A percentile compares a stretch with the other conserved stretches of the same genome.
Evolutionary conservation across 2,888 invertebrate species (phyloP).

Genomic region (Galerucella nymphaeae): DNA sequence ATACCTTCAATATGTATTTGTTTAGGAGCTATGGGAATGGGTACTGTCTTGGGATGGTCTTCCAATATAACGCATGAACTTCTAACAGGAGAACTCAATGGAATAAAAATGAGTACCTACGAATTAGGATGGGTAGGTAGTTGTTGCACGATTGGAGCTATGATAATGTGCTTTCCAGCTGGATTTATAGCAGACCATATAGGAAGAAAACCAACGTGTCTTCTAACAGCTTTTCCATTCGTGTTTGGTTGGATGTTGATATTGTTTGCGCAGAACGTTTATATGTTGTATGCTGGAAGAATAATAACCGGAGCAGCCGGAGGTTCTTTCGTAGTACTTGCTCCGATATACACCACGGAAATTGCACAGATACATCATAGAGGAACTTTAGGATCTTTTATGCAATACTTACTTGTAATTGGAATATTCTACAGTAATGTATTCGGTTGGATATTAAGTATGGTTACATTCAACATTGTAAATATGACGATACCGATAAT

Average conservation of each 20-base stretch:
- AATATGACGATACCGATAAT: constrained; percentile 76
- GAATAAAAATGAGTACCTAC: constrained; percentile 56
- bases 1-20: constrained; percentile 68
- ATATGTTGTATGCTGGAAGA: constrained; percentile 74
- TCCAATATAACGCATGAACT: constrained; percentile 73
- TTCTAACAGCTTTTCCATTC: constrained; percentile 74
- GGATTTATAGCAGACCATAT: constrained; percentile 67
- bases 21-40: constrained; percentile 78
- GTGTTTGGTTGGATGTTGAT: constrained; percentile 81
- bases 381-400: constrained; percentile 84
- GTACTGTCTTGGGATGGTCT: constrained; percentile 82
- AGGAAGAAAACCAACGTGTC: constrained; percentile 78
- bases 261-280: constrained; percentile 72
- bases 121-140: constrained; percentile 77
- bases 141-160: constrained; percentile 77
- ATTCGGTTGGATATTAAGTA: constrained; percentile 71
- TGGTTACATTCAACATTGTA: constrained; percentile 72
- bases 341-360: constrained; percentile 88
- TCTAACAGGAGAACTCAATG: constrained; percentile 64
- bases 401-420: constrained; percentile 86
- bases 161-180: constrained; percentile 77
- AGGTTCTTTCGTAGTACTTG: constrained; percentile 86
- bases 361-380: constrained; percentile 85
- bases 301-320: constrained; percentile 77
- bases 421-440: constrained; percentile 84